Conservation (phyloP, 2,888 invertebrate species). For the Dryocosmus kuriphilus region DNA sequence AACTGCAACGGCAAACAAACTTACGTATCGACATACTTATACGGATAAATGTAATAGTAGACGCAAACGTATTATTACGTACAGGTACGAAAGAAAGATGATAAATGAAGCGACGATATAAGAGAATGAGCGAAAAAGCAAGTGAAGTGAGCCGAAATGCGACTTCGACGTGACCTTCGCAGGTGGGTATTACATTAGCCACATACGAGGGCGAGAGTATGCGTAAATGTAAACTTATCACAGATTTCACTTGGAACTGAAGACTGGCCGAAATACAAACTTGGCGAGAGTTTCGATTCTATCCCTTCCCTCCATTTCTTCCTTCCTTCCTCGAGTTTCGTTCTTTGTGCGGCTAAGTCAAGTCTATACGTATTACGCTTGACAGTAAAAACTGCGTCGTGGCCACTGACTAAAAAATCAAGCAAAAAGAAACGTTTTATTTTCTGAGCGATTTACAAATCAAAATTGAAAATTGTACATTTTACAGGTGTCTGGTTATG, state of each 20-base stretch:
- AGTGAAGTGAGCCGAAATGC: conserved; percentile 14
- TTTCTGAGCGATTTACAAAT: not conserved
- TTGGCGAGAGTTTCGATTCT: conserved; percentile 40
- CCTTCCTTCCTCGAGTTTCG: conserved; percentile 20
- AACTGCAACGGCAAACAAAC: conserved; percentile 18
- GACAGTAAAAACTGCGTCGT: not conserved
- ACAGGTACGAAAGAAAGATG: conserved; percentile 25
- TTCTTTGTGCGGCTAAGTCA: conserved; percentile 10
- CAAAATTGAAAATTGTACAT: too few relatives aligned
- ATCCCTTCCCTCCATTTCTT: conserved; percentile 15
- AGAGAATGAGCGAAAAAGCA: conserved; percentile 25
- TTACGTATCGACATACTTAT: conserved; percentile 36
- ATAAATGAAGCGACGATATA: conserved; percentile 16
- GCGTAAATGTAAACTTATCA: conserved; percentile 67
- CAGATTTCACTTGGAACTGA: conserved; percentile 71
- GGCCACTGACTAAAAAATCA: conserved; percentile 16
- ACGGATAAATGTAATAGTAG: conserved; percentile 2
- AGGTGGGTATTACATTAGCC: conserved; percentile 28
- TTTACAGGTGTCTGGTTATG: too few relatives aligned
- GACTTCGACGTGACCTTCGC: conserved; percentile 20
- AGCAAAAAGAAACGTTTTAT: not conserved
- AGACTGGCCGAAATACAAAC: conserved; percentile 56
- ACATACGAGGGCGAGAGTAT: conserved; percentile 36
- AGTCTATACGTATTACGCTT: not conserved
- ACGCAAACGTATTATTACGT: not conserved